Evolutionary conservation across 2,113 vertebrate genomes (phyloP).

Genomic region (Mellivora capensis): DNA sequence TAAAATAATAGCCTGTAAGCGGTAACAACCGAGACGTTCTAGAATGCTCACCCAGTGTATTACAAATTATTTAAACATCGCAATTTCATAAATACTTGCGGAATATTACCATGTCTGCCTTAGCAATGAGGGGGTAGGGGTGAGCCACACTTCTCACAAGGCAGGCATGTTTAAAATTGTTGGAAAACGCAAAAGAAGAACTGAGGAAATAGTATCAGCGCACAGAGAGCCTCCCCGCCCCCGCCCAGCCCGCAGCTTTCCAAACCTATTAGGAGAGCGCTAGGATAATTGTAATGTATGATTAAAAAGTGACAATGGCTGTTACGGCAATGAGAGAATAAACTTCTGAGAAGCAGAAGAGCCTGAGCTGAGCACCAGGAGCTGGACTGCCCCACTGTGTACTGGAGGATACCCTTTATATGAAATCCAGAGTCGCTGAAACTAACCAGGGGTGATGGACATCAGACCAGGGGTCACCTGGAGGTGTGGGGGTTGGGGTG

Average conservation of each 20-base stretch:
- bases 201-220: fast-evolving
- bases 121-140: background rate
- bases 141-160: background rate
- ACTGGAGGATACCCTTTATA: fast-evolving
- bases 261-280: background rate
- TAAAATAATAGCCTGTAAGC: background rate
- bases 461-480: background rate
- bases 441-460: background rate
- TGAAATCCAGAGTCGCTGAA: background rate
- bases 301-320: background rate
- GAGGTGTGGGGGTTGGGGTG: too few relatives aligned
- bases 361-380: background rate
- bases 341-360: background rate
- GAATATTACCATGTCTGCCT: background rate
- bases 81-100: too few relatives aligned
- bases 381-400: fast-evolving
- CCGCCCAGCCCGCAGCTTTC: background rate
- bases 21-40: background rate
- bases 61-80: background rate
- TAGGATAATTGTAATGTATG: background rate
- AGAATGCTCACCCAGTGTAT: fast-evolving
- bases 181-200: background rate
- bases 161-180: background rate
- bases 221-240: background rate
- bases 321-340: too few relatives aligned